These are phyloP conservation scores for Chymomyza procnemis DNA, from an alignment of 2,888 invertebrate species.

Conservation along the genomic window DNA sequence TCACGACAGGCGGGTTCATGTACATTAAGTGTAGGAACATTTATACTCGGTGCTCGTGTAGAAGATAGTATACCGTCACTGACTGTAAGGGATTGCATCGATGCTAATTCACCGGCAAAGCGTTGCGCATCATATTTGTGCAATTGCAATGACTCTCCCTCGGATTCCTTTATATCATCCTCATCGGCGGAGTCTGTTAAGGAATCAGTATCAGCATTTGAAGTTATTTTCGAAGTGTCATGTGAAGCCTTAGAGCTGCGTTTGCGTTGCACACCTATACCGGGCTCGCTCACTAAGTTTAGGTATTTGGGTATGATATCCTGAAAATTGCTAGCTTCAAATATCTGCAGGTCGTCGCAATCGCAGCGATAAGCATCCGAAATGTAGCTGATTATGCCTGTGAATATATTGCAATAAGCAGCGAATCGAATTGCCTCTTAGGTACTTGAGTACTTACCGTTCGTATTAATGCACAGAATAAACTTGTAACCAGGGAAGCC, in stretches of 20 bases:
- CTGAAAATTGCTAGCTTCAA: constrained; percentile 74
- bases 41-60: constrained; percentile 46
- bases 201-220: constrained; percentile 68
- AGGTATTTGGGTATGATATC: constrained; percentile 76
- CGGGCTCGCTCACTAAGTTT: constrained; percentile 76
- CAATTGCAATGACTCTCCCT: constrained; percentile 41
- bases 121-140: constrained; percentile 67
- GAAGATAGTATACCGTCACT: constrained; percentile 74
- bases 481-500: constrained; percentile 76
- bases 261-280: constrained; percentile 68
- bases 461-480: constrained; percentile 75
- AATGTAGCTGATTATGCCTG: constrained; percentile 75
- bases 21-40: constrained; percentile 71
- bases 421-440: not conserved
- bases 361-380: constrained; percentile 76
- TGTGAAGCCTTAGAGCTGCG: constrained; percentile 16
- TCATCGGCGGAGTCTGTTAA: constrained; percentile 42
- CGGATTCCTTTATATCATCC: constrained; percentile 39
- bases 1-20: constrained; percentile 73
- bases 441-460: constrained; percentile 60
- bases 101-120: constrained; percentile 62
- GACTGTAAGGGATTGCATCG: constrained; percentile 70
- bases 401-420: not conserved
- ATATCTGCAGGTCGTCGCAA: constrained; percentile 76
- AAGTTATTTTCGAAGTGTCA: constrained; percentile 18